Base-by-base conservation (phyloP, 2,113 vertebrate species). In the Vidua chalybeata region DNA sequence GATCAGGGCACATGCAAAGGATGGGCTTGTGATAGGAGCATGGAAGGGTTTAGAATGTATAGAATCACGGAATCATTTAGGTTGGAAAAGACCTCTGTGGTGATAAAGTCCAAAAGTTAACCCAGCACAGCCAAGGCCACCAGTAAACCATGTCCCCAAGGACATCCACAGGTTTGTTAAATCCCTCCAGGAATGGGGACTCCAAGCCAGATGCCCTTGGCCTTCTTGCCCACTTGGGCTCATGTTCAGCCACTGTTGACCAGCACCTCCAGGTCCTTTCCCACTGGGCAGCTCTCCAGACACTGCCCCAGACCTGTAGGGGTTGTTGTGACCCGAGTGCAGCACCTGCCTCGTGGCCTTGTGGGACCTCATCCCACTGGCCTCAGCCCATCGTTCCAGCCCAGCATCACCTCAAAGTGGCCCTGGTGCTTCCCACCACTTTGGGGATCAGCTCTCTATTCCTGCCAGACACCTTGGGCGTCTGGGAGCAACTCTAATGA, bases 341-440 rank as follows among this genome's bases (percentile, higher is more conserved):
- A 56, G 77, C 27, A 71, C 37, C 2, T 37, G 1, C 8, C 31
- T 1, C 4, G 14, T 6, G 4, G 6, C 69, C 45, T 31, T 22
- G 3, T 2, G 48, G 37, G 56, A 16, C 7, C 41, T 87, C 43
- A 23, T 2, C 4, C 67, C 1, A 0, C 0, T 51, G 37, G 7
- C 23, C 45, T 62, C 5, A 3, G 8, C 51, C 72, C 66, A 23
- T 31, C 0, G 0, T 15, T 18, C n/a, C 77, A 77, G 63, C 10
- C 39, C 64, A 46, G 27, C 48, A 12, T 6, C 21, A 33, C 37
- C 78, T 45, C 52, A 9, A 6, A 16, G 84, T 4, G 22, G 14
- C 55, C 11, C 0, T 7, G 43, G 39, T 69, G 28, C 22, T 63
- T 12, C 21, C 35, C 77, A 54, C 3, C 45, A 24, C 82, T 33